These are phyloP conservation scores for Aurelia aurita DNA, from an alignment of 30 jellyfish, hydroid and myxozoan species.

Conservation along the genomic window DNA sequence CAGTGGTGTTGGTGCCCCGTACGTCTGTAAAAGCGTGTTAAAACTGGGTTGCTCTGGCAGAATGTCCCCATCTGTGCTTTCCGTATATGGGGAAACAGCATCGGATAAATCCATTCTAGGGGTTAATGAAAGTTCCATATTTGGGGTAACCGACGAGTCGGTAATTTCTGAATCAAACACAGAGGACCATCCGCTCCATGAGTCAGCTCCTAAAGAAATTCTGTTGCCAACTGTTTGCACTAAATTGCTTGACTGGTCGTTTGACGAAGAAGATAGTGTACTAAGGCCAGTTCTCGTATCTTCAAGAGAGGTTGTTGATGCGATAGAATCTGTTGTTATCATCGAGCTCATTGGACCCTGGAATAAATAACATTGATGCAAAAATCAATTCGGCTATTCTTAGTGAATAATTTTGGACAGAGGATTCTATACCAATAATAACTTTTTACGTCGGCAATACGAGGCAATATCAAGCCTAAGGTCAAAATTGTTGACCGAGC, in stretches of 20 bases:
- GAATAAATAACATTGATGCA: no score
- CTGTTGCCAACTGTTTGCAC: conserved; percentile 75
- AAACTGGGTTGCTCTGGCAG: conserved; percentile 60
- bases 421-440: no score
- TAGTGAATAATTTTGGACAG: no score
- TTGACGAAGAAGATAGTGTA: conserved; percentile 36
- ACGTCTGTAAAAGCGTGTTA: conserved; percentile 64
- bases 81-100: conserved; percentile 6
- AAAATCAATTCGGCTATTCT: no score
- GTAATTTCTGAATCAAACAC: conserved; percentile 68
- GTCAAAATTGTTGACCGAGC: no score
- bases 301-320: conserved; percentile 33
- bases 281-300: conserved; percentile 13
- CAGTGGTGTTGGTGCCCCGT: conserved; percentile 64
- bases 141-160: conserved; percentile 22
- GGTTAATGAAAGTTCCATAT: conserved; percentile 5
- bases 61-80: background rate
- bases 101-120: conserved; percentile 17
- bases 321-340: conserved; percentile 8
- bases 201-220: conserved; percentile 63
- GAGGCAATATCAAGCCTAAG: no score
- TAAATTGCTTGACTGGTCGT: conserved; percentile 13
- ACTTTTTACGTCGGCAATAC: no score
- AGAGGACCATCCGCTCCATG: conserved; percentile 99
- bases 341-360: conserved; percentile 16